These are phyloP conservation scores for Hoplostethus mediterraneus DNA, from an alignment of 2,797 vertebrate species.

Conservation along the genomic window DNA sequence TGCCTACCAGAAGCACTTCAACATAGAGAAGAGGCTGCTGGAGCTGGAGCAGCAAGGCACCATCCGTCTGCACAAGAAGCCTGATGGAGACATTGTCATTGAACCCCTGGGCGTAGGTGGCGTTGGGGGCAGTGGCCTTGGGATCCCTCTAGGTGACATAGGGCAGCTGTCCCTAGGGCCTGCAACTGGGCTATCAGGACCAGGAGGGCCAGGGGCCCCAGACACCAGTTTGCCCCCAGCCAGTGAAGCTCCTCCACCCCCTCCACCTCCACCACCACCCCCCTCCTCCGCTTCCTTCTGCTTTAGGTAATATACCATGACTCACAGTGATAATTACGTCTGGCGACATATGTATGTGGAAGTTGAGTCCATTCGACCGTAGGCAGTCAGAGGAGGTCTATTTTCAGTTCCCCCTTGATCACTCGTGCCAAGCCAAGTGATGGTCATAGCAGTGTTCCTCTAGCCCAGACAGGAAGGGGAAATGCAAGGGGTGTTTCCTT, in stretches of 20 bases:
- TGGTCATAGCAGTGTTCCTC: conserved; percentile 43
- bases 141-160: conserved; percentile 72
- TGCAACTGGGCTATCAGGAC: conserved; percentile 51
- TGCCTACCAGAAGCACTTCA: conserved; percentile 90
- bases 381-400: conserved; percentile 33
- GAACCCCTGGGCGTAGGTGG: conserved; percentile 74
- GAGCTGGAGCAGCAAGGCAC: conserved; percentile 85
- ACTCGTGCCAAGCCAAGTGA: conserved; percentile 53
- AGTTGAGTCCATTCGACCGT: conserved; percentile 20
- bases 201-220: conserved; percentile 65
- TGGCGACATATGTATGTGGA: conserved; percentile 53
- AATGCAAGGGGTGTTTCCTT: conserved; percentile 73
- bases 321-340: conserved; percentile 18
- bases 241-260: conserved; percentile 86
- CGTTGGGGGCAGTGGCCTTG: conserved; percentile 34
- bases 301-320: conserved; percentile 82
- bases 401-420: conserved; percentile 54
- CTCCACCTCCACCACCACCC: conserved; percentile 84
- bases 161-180: conserved; percentile 64
- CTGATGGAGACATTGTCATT: conserved; percentile 85
- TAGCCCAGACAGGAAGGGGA: conserved; percentile 79
- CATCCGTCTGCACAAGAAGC: conserved; percentile 84
- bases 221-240: conserved; percentile 77
- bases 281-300: conserved; percentile 86
- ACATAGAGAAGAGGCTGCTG: conserved; percentile 85